Evolutionary conservation across 2,113 vertebrate genomes (phyloP).

Genomic region (Macheiramphus alcinus): DNA sequence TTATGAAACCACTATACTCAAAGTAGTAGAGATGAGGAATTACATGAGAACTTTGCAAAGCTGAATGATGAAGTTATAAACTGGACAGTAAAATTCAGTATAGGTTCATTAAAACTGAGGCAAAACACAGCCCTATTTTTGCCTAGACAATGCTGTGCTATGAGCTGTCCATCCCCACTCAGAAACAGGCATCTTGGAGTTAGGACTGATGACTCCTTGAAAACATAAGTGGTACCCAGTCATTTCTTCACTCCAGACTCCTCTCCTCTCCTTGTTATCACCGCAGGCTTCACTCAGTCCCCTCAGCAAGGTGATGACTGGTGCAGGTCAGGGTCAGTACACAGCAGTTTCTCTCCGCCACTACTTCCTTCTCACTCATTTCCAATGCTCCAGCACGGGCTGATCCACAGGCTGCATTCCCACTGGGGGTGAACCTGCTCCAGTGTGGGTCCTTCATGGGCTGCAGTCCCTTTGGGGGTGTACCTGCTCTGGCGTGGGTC

Average conservation of each 20-base stretch:
- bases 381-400: neutral
- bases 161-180: neutral
- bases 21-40: neutral
- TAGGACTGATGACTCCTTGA: neutral
- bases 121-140: neutral
- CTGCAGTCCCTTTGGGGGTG: no score
- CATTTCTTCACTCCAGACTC: neutral
- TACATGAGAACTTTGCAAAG: neutral
- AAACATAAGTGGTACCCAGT: neutral
- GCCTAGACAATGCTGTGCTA: no score
- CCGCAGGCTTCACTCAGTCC: neutral
- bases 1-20: neutral
- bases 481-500: neutral
- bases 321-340: neutral
- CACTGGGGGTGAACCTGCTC: no score
- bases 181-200: neutral
- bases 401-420: neutral
- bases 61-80: neutral
- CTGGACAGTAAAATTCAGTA: neutral
- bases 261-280: no score
- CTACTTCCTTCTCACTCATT: neutral
- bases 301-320: fast-evolving
- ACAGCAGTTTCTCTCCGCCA: neutral
- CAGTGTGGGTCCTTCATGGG: neutral
- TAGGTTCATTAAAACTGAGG: neutral